phyloP scores from a whole-genome alignment of 2,797 vertebrate species.

The Danionella dracula region DNA sequence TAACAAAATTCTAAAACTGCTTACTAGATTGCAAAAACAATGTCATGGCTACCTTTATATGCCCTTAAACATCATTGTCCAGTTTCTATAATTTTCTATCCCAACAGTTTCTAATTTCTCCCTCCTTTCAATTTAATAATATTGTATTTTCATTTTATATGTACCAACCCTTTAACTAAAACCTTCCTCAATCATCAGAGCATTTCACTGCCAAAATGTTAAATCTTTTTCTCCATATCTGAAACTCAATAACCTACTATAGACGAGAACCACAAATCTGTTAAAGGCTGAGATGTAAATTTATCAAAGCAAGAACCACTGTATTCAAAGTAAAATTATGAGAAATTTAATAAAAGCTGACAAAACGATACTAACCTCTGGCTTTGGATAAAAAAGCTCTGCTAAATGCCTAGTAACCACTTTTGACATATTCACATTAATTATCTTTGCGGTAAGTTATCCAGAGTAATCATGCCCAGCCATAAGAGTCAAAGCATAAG shows the following conservation, averaged over 20 bases:
- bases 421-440: constrained; percentile 53
- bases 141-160: too few relatives aligned
- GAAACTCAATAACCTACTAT: not conserved
- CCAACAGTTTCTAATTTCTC: too few relatives aligned
- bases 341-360: constrained; percentile 21
- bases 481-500: constrained; percentile 17
- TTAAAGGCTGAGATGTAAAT: constrained; percentile 1
- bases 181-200: too few relatives aligned
- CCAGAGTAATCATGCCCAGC: constrained; percentile 42
- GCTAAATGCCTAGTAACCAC: constrained; percentile 36
- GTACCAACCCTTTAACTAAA: too few relatives aligned
- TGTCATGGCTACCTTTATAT: too few relatives aligned
- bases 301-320: constrained; percentile 14
- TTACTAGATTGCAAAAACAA: too few relatives aligned
- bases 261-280: not conserved
- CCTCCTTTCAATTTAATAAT: too few relatives aligned
- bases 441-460: constrained; percentile 47
- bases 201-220: too few relatives aligned
- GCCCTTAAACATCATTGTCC: too few relatives aligned
- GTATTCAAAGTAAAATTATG: constrained; percentile 21
- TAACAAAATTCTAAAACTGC: too few relatives aligned
- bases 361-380: constrained; percentile 17
- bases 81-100: too few relatives aligned
- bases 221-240: not conserved
- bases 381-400: constrained; percentile 12